phyloP scores from a whole-genome alignment of 2,888 invertebrate genomes.

The Parochlus steinenii region DNA sequence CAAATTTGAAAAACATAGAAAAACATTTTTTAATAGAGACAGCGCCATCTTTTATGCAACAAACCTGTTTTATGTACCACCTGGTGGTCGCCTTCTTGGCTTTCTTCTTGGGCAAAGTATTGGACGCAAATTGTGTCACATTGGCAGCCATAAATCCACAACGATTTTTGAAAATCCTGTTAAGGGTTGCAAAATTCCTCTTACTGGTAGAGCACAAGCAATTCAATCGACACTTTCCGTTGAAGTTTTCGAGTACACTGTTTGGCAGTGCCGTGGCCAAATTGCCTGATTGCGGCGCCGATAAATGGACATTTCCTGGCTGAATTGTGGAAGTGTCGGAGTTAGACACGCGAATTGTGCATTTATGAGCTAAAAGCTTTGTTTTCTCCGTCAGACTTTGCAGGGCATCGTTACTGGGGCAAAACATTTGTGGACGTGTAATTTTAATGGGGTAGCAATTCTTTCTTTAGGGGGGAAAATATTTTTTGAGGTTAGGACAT shows the following conservation, averaged over 20 bases:
- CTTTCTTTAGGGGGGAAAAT: too few species aligned
- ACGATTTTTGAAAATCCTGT: constrained; percentile 9
- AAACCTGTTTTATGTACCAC: constrained; percentile 49
- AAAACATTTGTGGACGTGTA: constrained; percentile 25
- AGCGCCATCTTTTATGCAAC: background rate
- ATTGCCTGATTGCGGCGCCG: background rate
- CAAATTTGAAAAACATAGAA: background rate
- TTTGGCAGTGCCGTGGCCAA: background rate
- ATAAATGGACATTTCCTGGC: too few species aligned
- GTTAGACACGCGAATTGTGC: constrained; percentile 20
- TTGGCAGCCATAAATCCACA: constrained; percentile 7
- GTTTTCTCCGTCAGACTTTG: constrained; percentile 20
- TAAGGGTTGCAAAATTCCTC: constrained; percentile 8
- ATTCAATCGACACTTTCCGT: too few species aligned
- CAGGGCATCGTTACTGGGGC: constrained; percentile 24
- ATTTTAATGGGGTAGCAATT: too few species aligned
- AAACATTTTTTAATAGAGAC: background rate
- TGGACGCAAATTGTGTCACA: background rate
- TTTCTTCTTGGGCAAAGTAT: constrained; percentile 7
- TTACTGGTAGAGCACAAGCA: too few species aligned
- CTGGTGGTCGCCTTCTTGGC: constrained; percentile 30
- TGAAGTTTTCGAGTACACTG: constrained; percentile 7
- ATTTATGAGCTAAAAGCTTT: constrained; percentile 26
- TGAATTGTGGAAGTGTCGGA: too few species aligned
- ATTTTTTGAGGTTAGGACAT: too few species aligned